A percentile compares a stretch with the other conserved stretches of the same genome.
Evolutionary conservation across 1,140 invertebrate species (phyloP).

Genomic region (Aphelinus atriplicis): DNA sequence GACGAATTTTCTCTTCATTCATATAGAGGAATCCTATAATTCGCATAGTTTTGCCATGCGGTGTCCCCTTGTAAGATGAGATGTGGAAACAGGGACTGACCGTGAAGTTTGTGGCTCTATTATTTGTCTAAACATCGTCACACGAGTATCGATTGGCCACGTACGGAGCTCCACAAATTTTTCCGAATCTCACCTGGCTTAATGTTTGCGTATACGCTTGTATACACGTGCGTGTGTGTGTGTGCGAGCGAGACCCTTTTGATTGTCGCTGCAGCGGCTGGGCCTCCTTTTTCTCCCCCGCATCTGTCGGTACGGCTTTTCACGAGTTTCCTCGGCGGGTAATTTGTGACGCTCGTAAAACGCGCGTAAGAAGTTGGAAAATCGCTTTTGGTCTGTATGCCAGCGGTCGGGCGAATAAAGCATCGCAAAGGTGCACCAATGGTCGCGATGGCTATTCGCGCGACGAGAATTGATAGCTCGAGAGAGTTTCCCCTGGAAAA

Average conservation of each 20-base stretch:
- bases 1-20: too few species aligned
- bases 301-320: conserved; percentile 23
- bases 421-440: conserved; percentile 8
- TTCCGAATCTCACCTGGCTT: conserved; percentile 28
- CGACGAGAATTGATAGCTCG: conserved; percentile 18
- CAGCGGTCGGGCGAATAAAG: conserved; percentile 29
- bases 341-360: conserved; percentile 36
- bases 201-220: neutral
- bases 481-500: conserved; percentile 19
- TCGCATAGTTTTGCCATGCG: too few species aligned
- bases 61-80: too few species aligned
- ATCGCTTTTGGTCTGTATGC: conserved; percentile 14
- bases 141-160: too few species aligned
- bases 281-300: neutral
- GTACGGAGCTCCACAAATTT: too few species aligned
- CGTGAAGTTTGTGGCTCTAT: too few species aligned
- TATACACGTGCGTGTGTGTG: conserved; percentile 8
- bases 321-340: conserved; percentile 1
- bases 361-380: conserved; percentile 14
- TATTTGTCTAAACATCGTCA: too few species aligned
- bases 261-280: neutral
- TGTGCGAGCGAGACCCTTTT: too few species aligned
- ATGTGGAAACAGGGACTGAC: too few species aligned
- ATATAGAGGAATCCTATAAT: too few species aligned
- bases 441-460: conserved; percentile 4